Evolutionary conservation across 1,140 invertebrate genomes (phyloP).

Genomic region (Drosophila nigromelanica): DNA sequence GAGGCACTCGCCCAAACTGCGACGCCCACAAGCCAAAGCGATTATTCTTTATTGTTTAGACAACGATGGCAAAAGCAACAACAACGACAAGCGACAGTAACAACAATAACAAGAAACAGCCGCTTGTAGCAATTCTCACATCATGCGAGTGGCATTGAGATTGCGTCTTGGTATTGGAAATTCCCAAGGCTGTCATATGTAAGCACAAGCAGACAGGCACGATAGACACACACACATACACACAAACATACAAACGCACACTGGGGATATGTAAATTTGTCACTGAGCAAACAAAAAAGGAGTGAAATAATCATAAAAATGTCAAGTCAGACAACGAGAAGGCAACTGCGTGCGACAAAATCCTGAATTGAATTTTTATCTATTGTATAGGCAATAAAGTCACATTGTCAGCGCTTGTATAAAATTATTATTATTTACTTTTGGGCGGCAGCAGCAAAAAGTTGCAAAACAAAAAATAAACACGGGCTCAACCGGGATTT

Average conservation of each 20-base stretch:
- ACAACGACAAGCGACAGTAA: constrained; percentile 30
- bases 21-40: constrained; percentile 53
- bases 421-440: constrained; percentile 69
- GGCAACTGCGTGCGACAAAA: constrained; percentile 35
- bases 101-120: constrained; percentile 33
- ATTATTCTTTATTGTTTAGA: constrained; percentile 83
- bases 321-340: constrained; percentile 39
- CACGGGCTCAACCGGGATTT: constrained; percentile 86
- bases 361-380: constrained; percentile 83
- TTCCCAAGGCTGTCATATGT: constrained; percentile 81
- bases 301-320: constrained; percentile 83
- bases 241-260: constrained; percentile 8
- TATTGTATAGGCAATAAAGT: constrained; percentile 80
- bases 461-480: constrained; percentile 23
- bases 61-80: constrained; percentile 32
- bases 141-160: constrained; percentile 79
- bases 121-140: constrained; percentile 77
- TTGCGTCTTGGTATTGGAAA: constrained; percentile 59
- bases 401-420: constrained; percentile 69
- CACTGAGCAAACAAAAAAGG: constrained; percentile 72
- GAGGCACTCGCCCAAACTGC: constrained; percentile 4
- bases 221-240: constrained; percentile 23
- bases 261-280: constrained; percentile 77
- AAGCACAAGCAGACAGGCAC: constrained; percentile 43
- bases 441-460: constrained; percentile 9